These are phyloP conservation scores for Ceyx cyanopectus DNA, from an alignment of 2,113 vertebrate genomes.

Conservation along the genomic window DNA sequence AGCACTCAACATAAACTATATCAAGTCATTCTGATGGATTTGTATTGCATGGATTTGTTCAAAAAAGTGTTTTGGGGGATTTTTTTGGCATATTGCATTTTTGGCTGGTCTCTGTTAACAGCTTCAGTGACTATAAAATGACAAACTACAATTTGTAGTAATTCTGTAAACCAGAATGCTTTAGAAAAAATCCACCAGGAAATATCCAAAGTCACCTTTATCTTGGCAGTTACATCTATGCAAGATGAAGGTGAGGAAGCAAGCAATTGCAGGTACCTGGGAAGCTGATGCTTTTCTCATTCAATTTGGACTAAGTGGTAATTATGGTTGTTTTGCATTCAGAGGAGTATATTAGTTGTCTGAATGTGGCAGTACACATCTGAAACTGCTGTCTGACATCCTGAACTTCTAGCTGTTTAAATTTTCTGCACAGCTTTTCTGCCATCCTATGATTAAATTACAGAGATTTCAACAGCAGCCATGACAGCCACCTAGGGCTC, in stretches of 20 bases:
- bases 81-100: neutral
- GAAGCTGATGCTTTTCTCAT: neutral
- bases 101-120: neutral
- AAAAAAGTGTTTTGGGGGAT: neutral
- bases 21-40: neutral
- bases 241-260: neutral
- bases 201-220: neutral
- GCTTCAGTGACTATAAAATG: neutral
- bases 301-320: neutral
- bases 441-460: neutral
- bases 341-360: neutral
- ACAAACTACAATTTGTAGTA: neutral
- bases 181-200: neutral
- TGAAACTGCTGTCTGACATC: conserved; percentile 3
- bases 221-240: neutral
- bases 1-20: fast-evolving
- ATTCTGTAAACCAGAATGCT: neutral
- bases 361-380: neutral
- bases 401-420: conserved; percentile 4
- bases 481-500: neutral
- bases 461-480: neutral
- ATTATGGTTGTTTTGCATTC: neutral
- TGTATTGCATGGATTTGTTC: neutral
- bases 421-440: neutral
- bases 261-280: neutral